Base-by-base conservation (phyloP, 2,888 invertebrate species). In the Meliscaeva auricollis region DNA sequence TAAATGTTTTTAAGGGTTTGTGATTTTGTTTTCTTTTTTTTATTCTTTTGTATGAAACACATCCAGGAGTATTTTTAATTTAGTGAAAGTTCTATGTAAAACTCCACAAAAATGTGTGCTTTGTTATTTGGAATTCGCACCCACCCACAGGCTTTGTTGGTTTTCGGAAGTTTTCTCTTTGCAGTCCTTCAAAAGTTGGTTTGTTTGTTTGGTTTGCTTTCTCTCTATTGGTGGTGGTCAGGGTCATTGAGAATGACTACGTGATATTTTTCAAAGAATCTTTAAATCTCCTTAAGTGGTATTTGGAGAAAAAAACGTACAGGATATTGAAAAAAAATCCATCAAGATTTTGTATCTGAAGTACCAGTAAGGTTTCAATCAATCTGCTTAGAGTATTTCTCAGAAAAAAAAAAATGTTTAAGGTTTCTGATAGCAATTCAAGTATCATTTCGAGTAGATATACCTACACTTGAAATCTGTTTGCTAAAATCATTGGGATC, bases 271-370 rank as follows among this genome's bases (percentile, higher is more conserved):
- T 13, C 13, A 38, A 13, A 60, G 5, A 11, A 60, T 41, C 22
- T 0, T 41, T 38, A 26, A 44, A 44, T 26, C 15, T 22, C n/a
- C 11, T 41, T 15, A 22, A 60, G 26, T 60, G 41, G 41, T 60
- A 60, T 60, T 60, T 60, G 44, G 26, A 20, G 26, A 26, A 26
- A 44, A 1, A 22, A 60, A 26, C 60, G 41, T 41, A 26, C 41
- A 44, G 41, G 26, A 60, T 60, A 60, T 38, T 7, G 60, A 60
- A 41, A 22, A 41, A 22, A 41, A n/a, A 38, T 20, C 20, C 20
- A 60, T 60, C 60, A 44, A 60, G 20, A 58, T 52, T n/a, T 17
- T 48, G 11, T 17, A 17, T 48, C 2, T 9, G 15, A 56, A 56
- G 17, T 15, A 32, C 30, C 56, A 32, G 30, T 32, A 6, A 56